Evolutionary conservation across 1,140 invertebrate genomes (phyloP).

Genomic region (Dendroctonus valens): DNA sequence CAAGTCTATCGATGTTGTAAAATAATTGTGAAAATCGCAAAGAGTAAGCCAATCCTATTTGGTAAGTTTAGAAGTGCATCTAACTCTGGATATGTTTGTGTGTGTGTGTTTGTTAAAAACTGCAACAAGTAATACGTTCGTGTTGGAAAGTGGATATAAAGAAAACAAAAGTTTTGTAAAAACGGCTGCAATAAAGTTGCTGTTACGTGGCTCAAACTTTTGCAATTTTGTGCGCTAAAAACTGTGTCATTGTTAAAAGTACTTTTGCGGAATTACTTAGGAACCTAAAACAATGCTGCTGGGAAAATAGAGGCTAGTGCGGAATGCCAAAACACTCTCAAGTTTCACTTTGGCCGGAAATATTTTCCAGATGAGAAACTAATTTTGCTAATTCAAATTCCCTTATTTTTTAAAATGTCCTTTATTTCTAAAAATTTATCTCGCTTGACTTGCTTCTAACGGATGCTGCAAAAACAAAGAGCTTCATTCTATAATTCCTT

Average conservation of each 20-base stretch:
- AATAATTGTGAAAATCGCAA: neutral
- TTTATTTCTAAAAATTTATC: no score
- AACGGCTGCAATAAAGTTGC: conserved; percentile 18
- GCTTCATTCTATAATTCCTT: no score
- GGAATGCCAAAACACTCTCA: no score
- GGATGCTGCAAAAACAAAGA: no score
- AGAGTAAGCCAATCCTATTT: conserved; percentile 1
- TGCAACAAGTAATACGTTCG: conserved; percentile 23
- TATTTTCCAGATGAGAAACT: no score
- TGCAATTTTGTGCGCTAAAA: conserved; percentile 21
- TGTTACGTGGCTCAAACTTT: conserved; percentile 20
- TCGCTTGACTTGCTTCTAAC: no score
- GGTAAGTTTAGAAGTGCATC: conserved; percentile 6
- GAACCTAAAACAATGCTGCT: neutral
- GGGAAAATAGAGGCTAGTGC: no score
- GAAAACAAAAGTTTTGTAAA: conserved; percentile 9
- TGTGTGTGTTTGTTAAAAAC: conserved; percentile 16
- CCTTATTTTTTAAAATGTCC: no score
- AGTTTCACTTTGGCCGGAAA: no score
- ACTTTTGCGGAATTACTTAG: conserved; percentile 1
- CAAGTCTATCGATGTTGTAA: no score
- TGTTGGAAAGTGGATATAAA: conserved; percentile 16
- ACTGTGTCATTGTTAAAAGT: conserved; percentile 25
- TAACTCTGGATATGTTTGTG: neutral
- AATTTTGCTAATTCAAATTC: no score